Conservation (phyloP, 2,113 vertebrate genomes). For the Dicrurus megarhynchus region DNA sequence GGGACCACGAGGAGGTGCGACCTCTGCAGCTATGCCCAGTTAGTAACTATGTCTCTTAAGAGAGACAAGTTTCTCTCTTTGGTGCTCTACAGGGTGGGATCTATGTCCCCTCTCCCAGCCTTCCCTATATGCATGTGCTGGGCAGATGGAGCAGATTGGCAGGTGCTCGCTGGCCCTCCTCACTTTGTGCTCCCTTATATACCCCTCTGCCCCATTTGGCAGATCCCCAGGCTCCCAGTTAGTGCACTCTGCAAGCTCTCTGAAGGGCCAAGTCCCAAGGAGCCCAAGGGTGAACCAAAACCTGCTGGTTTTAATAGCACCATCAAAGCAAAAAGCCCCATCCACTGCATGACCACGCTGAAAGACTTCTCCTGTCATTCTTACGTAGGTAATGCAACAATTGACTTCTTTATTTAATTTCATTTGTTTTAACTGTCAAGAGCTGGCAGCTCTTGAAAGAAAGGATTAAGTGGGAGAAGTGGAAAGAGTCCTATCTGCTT, state of each 20-base stretch:
- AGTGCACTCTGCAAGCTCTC: not conserved
- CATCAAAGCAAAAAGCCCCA: not conserved
- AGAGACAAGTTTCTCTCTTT: too few relatives aligned
- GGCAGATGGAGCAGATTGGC: fast-evolving
- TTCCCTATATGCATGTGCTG: fast-evolving
- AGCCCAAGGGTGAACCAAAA: not conserved
- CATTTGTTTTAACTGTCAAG: not conserved
- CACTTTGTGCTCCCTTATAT: not conserved
- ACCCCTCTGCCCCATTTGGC: not conserved
- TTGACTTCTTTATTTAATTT: slow-evolving; percentile 29
- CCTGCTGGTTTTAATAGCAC: not conserved
- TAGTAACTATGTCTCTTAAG: too few relatives aligned
- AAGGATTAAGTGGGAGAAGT: slow-evolving; percentile 26
- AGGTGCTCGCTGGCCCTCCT: not conserved
- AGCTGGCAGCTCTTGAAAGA: slow-evolving; percentile 39
- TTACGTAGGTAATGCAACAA: not conserved
- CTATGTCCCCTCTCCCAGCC: not conserved
- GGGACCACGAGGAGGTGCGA: too few relatives aligned
- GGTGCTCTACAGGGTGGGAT: not conserved
- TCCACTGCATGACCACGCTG: not conserved
- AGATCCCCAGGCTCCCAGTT: not conserved
- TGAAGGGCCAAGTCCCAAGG: not conserved
- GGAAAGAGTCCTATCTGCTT: slow-evolving; percentile 15
- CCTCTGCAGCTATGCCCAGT: too few relatives aligned
- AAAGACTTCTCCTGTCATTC: not conserved